Percentiles rank a stretch among this genome's conserved stretches.
Conservation (phyloP, 2,797 vertebrate species). For the Cheirogaleus major region DNA sequence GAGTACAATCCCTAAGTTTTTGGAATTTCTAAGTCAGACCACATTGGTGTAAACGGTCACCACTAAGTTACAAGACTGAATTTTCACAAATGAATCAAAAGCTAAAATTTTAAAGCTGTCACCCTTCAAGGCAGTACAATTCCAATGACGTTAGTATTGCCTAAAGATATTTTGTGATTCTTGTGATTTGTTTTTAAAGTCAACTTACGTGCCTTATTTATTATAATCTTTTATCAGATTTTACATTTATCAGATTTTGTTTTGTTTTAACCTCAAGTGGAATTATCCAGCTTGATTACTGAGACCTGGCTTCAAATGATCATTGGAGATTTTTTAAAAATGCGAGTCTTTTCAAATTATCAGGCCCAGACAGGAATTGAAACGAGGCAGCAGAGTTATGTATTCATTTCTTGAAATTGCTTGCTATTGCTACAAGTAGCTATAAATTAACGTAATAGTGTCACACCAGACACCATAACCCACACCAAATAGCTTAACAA, state of each 20-base stretch:
- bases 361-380: neutral
- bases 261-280: conserved; percentile 52
- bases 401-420: neutral
- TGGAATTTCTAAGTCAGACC: conserved; percentile 63
- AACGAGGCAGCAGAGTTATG: neutral
- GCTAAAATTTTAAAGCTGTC: conserved; percentile 43
- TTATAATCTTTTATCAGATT: conserved; percentile 2
- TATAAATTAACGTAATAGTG: neutral
- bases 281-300: conserved; percentile 29
- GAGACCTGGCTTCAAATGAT: neutral
- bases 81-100: conserved; percentile 46
- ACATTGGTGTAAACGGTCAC: neutral
- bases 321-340: neutral
- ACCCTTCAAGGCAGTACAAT: conserved; percentile 3
- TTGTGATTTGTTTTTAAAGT: conserved; percentile 54
- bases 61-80: conserved; percentile 29
- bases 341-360: neutral
- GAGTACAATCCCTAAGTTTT: neutral
- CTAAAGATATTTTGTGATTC: conserved; percentile 19
- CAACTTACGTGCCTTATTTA: neutral
- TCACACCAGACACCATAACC: neutral
- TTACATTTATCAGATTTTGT: conserved; percentile 20
- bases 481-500: neutral
- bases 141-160: neutral
- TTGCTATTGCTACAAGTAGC: neutral